Evolutionary conservation across 2,113 vertebrate genomes (phyloP), one percentile per base, ranked within the genome.

Genomic region (Ibidorhyncha struthersii): DNA sequence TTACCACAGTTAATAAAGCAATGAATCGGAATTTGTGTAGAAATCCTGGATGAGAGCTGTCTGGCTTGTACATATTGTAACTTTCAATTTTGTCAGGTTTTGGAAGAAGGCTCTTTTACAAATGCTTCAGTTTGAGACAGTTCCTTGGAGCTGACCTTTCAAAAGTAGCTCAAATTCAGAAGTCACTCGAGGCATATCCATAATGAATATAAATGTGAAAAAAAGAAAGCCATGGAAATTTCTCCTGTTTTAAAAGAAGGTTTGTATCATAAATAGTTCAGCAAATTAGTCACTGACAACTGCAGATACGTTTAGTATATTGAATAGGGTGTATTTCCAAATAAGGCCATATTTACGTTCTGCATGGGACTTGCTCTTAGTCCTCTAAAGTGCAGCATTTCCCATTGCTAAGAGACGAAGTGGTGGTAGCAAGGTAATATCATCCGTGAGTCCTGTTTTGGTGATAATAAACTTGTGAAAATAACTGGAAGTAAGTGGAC

Each of bases 401-500:
- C 47, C 62, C 32, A 59, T 70, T 91, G 72, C 73, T 45, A 77
- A 58, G 81, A 72, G 58, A 22, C 4, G 1, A 66, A 93, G 25
- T 66, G 32, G 10, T 95, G 53, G 50, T 67, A 78, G 87, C 71
- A 87, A 77, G 29, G 19, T 66, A 78, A 16, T 88, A 25, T 16
- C 26, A 82, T 78, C 47, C 9, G 1, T 34, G 52, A 63, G 29
- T 84, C 92, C 78, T 72, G 25, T 59, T 84, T 84, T 93, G 52
- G 82, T 95, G 58, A 69, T 87, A 76, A 76, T 62, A 89, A 93
- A 89, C 61, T 87, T 72, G 38, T 81, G 78, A 82, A 92, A 93
- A 58, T 85, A 90, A 36, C 32, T 94, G 50, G 65, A 89, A 84
- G n/a, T 84, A 93, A 62, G 49, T 66, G 70, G 67, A 70, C 62